Evolutionary conservation across 2,888 invertebrate genomes (phyloP).

Genomic region (Phalangium opilio): DNA sequence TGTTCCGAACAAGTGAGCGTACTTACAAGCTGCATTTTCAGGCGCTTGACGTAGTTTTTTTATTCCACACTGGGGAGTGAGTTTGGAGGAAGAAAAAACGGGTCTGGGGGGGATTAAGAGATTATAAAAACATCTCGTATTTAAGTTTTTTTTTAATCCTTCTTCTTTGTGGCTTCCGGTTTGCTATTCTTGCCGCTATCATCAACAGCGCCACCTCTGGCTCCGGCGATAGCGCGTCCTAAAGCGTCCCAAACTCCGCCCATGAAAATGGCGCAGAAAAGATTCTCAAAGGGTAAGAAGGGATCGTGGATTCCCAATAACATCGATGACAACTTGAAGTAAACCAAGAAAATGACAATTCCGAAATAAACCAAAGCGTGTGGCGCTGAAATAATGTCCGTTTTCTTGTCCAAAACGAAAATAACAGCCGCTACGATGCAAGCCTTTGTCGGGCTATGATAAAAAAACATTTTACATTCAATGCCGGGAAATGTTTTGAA

Average conservation of each 20-base stretch:
- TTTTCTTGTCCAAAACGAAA: constrained; percentile 92
- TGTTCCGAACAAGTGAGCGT: too few relatives aligned
- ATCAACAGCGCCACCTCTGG: constrained; percentile 47
- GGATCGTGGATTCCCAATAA: constrained; percentile 95
- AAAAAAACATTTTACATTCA: constrained; percentile 23
- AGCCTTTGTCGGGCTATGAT: constrained; percentile 81
- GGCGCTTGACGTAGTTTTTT: too few relatives aligned
- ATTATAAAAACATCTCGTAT: too few relatives aligned
- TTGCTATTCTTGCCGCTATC: constrained; percentile 20
- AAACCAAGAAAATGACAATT: constrained; percentile 77
- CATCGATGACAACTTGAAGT: constrained; percentile 69
- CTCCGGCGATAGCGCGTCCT: constrained; percentile 18
- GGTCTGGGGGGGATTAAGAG: too few relatives aligned
- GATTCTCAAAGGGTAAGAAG: constrained; percentile 95
- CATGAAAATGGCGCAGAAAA: constrained; percentile 88
- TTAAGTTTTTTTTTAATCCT: constrained; percentile 20
- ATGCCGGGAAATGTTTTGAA: too few relatives aligned
- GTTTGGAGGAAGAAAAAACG: too few relatives aligned
- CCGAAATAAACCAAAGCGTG: constrained; percentile 95
- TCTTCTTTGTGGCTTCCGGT: constrained; percentile 38
- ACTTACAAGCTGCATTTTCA: too few relatives aligned
- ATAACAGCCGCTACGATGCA: constrained; percentile 87
- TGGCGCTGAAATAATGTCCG: constrained; percentile 86
- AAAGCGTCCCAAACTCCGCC: constrained; percentile 97
- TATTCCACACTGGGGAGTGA: too few relatives aligned